A percentile compares a stretch with the other conserved stretches of the same genome.
Conservation (phyloP, 1,140 invertebrate species). For the Lepidotrigona ventralis region DNA sequence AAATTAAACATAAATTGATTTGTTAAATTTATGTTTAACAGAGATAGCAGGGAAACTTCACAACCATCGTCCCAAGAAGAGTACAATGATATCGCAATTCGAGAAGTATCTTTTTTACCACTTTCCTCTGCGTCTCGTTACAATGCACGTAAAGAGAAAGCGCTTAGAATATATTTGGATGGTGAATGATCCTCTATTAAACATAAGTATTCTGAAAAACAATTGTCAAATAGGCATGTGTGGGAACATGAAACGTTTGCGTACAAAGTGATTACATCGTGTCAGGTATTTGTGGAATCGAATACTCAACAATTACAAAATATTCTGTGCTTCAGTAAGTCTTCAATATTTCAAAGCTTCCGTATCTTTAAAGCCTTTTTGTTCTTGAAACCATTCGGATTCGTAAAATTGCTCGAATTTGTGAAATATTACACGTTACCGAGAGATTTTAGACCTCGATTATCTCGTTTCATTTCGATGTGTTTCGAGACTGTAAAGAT, state of each 20-base stretch:
- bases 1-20: not conserved
- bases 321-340: constrained; percentile 56
- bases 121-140: constrained; percentile 74
- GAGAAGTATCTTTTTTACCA: constrained; percentile 81
- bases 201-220: constrained; percentile 34
- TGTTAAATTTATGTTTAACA: constrained; percentile 32
- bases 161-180: constrained; percentile 88
- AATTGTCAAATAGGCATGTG: constrained; percentile 49
- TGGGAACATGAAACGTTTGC: constrained; percentile 49
- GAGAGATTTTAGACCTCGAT: constrained; percentile 28
- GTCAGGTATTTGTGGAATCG: constrained; percentile 43
- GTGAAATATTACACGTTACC: constrained; percentile 40
- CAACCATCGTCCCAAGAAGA: constrained; percentile 81
- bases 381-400: constrained; percentile 20
- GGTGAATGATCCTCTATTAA: constrained; percentile 71
- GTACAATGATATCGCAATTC: constrained; percentile 82
- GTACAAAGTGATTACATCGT: constrained; percentile 33
- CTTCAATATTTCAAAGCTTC: constrained; percentile 56
- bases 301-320: constrained; percentile 46
- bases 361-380: constrained; percentile 27
- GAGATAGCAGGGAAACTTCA: constrained; percentile 72
- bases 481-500: constrained; percentile 30
- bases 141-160: constrained; percentile 84
- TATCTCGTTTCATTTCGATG: constrained; percentile 27
- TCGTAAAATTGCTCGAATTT: constrained; percentile 33